Evolutionary conservation across 1,140 invertebrate species (phyloP).

Genomic region (Lutraria rhynchaena): DNA sequence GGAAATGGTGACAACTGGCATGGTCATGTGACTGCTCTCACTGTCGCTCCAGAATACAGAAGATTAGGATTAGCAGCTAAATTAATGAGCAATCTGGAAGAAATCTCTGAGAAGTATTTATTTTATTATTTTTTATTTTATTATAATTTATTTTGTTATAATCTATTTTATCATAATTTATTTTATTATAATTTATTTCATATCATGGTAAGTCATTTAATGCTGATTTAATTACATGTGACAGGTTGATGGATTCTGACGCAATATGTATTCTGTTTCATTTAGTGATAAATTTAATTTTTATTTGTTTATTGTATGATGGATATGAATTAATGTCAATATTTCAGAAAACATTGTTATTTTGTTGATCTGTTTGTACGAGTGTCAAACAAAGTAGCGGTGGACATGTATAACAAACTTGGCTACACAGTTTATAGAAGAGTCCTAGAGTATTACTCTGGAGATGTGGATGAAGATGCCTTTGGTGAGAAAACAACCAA

Average conservation of each 20-base stretch:
- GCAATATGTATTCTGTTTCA: too few species aligned
- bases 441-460: conserved; percentile 96
- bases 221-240: too few species aligned
- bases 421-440: conserved; percentile 97
- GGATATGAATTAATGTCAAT: too few species aligned
- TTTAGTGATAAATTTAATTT: too few species aligned
- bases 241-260: too few species aligned
- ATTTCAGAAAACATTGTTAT: conserved; percentile 94
- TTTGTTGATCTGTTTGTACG: conserved; percentile 99
- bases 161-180: too few species aligned
- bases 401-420: conserved; percentile 98
- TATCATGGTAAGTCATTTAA: too few species aligned
- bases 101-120: conserved; percentile 95
- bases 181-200: too few species aligned
- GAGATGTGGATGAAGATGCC: conserved; percentile 96
- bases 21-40: conserved; percentile 98
- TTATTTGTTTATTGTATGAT: too few species aligned
- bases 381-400: conserved; percentile 98
- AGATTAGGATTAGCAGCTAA: conserved; percentile 94
- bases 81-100: conserved; percentile 97
- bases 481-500: conserved; percentile 88
- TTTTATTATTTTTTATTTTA: too few species aligned
- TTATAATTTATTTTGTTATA: too few species aligned
- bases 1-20: conserved; percentile 98
- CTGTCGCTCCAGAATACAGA: conserved; percentile 96